Conservation (phyloP, 2,888 invertebrate species). For the Cecidostiba fungosa region DNA sequence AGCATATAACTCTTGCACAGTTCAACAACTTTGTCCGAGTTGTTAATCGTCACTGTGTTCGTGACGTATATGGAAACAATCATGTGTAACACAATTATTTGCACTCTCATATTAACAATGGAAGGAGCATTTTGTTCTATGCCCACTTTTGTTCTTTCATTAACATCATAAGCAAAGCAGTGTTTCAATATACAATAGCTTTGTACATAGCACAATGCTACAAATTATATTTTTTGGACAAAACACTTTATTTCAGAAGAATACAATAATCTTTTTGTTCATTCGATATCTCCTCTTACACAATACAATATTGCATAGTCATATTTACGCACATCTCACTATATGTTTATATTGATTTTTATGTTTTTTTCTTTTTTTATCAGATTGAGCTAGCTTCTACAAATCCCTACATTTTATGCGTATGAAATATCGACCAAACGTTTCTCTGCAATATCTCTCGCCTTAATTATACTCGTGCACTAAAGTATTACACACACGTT, state of each 20-base stretch:
- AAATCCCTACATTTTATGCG: not conserved
- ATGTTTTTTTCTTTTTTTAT: not conserved
- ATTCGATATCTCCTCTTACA: not conserved
- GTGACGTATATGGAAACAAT: slow-evolving; percentile 3
- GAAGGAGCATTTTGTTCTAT: slow-evolving; percentile 11
- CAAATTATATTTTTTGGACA: not conserved
- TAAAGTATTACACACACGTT: too few relatives aligned
- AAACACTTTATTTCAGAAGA: not conserved
- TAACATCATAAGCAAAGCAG: not conserved
- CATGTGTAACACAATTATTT: slow-evolving; percentile 32
- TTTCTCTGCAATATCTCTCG: not conserved
- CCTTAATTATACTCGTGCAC: not conserved
- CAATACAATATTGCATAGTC: too few relatives aligned
- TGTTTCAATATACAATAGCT: not conserved
- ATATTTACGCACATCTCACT: too few relatives aligned
- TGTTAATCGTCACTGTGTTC: too few relatives aligned
- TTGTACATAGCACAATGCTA: not conserved
- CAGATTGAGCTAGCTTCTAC: not conserved
- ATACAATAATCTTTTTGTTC: not conserved
- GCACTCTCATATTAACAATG: slow-evolving; percentile 13
- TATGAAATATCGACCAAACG: slow-evolving; percentile 7
- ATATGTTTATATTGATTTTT: not conserved
- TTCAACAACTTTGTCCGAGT: not conserved
- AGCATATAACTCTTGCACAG: slow-evolving; percentile 11
- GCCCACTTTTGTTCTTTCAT: slow-evolving; percentile 1